Percentiles rank a stretch among this genome's conserved stretches.
Conservation (phyloP, 2,113 vertebrate species). For the Paradoxurus hermaphroditus region DNA sequence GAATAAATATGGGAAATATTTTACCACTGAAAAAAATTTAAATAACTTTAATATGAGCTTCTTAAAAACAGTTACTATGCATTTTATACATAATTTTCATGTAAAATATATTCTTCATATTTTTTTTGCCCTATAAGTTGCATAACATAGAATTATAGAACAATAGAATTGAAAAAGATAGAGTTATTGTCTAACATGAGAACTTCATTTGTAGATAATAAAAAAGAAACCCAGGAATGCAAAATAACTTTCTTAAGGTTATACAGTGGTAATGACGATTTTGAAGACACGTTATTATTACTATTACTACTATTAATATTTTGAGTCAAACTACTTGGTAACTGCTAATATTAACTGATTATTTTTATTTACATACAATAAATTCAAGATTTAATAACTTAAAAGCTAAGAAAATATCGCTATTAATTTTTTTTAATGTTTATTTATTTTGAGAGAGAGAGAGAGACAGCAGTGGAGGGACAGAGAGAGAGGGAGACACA, state of each 20-base stretch:
- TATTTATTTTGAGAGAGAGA: too few species aligned
- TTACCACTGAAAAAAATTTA: background rate
- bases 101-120: background rate
- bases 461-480: too few species aligned
- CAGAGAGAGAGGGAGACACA: too few species aligned
- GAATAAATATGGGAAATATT: background rate
- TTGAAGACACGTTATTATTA: background rate
- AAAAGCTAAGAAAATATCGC: background rate
- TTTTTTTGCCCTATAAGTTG: background rate
- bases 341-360: background rate
- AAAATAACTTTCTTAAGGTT: background rate
- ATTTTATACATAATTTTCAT: background rate
- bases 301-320: background rate
- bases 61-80: background rate
- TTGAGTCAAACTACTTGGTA: background rate
- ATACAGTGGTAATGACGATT: background rate
- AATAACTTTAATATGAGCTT: background rate
- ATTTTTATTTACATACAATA: background rate
- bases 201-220: background rate
- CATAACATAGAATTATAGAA: background rate
- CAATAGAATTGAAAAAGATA: background rate
- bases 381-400: background rate
- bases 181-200: background rate
- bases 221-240: background rate
- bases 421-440: too few species aligned